Percentiles rank a stretch among this genome's conserved stretches.
These are phyloP conservation scores for Fistularia commersonii DNA, from an alignment of 2,797 vertebrate species.

Conservation along the genomic window DNA sequence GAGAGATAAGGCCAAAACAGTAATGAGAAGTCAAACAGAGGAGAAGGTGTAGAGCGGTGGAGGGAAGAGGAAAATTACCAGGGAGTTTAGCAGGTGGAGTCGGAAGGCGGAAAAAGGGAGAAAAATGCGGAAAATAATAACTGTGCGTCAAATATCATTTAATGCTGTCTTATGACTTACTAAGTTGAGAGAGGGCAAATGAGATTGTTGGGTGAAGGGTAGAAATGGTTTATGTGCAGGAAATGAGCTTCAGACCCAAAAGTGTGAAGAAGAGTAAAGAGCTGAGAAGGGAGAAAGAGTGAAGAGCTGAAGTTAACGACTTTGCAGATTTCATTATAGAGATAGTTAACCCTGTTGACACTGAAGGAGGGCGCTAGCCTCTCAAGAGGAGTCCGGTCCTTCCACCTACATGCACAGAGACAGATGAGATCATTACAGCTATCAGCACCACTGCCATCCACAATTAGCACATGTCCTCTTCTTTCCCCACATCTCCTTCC, in stretches of 20 bases:
- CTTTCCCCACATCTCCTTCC: constrained; percentile 48
- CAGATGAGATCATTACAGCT: constrained; percentile 82
- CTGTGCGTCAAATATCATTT: constrained; percentile 21
- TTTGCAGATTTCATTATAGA: constrained; percentile 84
- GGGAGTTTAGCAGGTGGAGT: too few relatives aligned
- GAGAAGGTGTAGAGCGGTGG: constrained; percentile 9
- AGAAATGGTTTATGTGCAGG: constrained; percentile 10
- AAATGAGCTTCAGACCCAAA: constrained; percentile 64
- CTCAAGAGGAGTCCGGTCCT: constrained; percentile 76
- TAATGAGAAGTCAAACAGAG: constrained; percentile 28
- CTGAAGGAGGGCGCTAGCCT: constrained; percentile 77
- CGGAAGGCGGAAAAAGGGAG: too few relatives aligned
- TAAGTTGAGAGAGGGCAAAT: constrained; percentile 32
- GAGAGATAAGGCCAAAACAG: constrained; percentile 63
- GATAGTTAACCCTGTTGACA: constrained; percentile 84
- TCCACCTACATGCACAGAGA: constrained; percentile 78
- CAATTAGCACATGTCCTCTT: constrained; percentile 78
- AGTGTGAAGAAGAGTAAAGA: constrained; percentile 72
- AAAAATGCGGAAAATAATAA: constrained; percentile 4
- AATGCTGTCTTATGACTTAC: constrained; percentile 57
- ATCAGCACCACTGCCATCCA: constrained; percentile 80
- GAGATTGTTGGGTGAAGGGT: constrained; percentile 21
- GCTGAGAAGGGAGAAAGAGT: constrained; percentile 75
- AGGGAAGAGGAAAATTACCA: too few relatives aligned
- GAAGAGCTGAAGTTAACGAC: constrained; percentile 77